phyloP scores from a whole-genome alignment of 2,797 vertebrate genomes.

The Hemibagrus guttatus region DNA sequence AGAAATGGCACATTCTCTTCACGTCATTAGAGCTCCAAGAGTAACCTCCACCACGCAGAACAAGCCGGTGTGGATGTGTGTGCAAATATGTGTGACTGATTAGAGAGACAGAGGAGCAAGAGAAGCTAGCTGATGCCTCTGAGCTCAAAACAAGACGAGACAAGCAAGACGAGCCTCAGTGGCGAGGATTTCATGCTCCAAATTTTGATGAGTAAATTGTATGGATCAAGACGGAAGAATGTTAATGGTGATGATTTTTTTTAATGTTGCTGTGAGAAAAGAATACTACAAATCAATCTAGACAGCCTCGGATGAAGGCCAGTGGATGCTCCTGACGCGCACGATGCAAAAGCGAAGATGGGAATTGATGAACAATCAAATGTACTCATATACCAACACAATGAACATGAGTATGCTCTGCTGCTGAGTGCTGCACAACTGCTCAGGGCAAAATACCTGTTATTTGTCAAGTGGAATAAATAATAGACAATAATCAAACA shows the following conservation, averaged over 20 bases:
- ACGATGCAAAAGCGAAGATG: slow-evolving; percentile 11
- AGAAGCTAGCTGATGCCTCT: slow-evolving; percentile 30
- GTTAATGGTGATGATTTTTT: neutral
- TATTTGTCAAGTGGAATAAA: slow-evolving; percentile 43
- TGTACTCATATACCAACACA: slow-evolving; percentile 26
- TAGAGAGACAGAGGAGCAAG: slow-evolving; percentile 22
- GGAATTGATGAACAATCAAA: slow-evolving; percentile 50
- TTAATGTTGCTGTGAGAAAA: neutral
- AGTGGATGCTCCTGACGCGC: neutral
- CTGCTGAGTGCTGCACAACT: slow-evolving; percentile 38
- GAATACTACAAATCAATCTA: neutral
- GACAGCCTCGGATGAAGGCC: slow-evolving; percentile 10
- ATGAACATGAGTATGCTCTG: slow-evolving; percentile 15
- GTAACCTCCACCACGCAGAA: neutral
- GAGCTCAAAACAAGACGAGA: slow-evolving; percentile 23
- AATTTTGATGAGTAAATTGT: slow-evolving; percentile 9
- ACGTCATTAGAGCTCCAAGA: slow-evolving; percentile 43
- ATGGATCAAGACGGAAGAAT: neutral
- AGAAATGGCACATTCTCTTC: slow-evolving; percentile 31
- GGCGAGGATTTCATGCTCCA: slow-evolving; percentile 16
- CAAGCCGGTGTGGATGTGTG: slow-evolving; percentile 5
- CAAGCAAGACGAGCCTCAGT: neutral
- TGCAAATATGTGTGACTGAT: slow-evolving; percentile 15
- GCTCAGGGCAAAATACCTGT: slow-evolving; percentile 19
- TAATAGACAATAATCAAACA: slow-evolving; percentile 17